A percentile compares a stretch with the other conserved stretches of the same genome.
These are phyloP conservation scores for Emydocephalus ijimae DNA, from an alignment of 2,113 vertebrate genomes.

Conservation along the genomic window DNA sequence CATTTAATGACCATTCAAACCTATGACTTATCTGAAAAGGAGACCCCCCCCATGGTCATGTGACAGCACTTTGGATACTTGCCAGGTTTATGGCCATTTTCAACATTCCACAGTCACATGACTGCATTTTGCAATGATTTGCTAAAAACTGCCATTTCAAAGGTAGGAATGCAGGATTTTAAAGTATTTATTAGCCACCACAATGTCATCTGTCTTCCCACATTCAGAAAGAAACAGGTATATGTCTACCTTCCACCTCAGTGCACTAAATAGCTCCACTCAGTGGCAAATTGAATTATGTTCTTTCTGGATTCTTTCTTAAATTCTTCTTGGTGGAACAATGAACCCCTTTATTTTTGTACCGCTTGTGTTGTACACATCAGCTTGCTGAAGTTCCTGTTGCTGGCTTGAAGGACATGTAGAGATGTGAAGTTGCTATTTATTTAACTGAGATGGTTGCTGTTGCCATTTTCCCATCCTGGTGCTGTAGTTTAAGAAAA, in stretches of 20 bases:
- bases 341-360: background rate
- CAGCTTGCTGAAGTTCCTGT: background rate
- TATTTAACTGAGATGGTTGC: background rate
- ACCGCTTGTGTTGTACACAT: too few species aligned
- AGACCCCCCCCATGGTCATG: background rate
- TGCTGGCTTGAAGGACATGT: background rate
- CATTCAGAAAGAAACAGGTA: background rate
- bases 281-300: background rate
- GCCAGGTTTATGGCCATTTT: background rate
- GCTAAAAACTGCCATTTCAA: background rate
- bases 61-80: background rate
- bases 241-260: background rate
- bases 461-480: background rate
- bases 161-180: background rate
- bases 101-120: background rate
- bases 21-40: background rate
- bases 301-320: background rate
- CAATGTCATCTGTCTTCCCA: background rate
- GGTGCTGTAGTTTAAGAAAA: background rate
- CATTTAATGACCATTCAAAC: background rate
- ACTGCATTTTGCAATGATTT: background rate
- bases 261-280: background rate
- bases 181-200: background rate
- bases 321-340: background rate
- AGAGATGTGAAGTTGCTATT: background rate